A percentile compares a stretch with the other conserved stretches of the same genome.
These are phyloP conservation scores for Phenganax stokvisi DNA, from an alignment of 92 coral and sea anemone genomes.

Conservation along the genomic window DNA sequence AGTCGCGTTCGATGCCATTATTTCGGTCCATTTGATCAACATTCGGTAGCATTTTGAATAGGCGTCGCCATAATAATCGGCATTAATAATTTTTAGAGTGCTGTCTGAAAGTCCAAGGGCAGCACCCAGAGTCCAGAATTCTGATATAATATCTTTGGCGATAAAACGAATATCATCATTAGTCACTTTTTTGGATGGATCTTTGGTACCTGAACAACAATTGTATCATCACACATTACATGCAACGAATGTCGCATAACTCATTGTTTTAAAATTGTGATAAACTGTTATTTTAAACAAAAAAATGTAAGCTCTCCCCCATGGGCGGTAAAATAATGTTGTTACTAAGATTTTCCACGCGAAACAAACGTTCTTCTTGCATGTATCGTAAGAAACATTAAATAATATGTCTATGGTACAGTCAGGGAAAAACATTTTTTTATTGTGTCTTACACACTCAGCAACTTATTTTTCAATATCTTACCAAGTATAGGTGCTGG, in stretches of 20 bases:
- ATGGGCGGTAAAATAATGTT: no score
- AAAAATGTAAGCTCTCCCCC: no score
- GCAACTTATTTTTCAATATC: not conserved
- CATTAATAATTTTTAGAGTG: slow-evolving; percentile 46
- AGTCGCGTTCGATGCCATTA: slow-evolving; percentile 51
- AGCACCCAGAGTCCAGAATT: slow-evolving; percentile 55
- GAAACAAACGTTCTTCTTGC: no score
- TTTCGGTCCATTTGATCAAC: slow-evolving; percentile 53
- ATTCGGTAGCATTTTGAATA: slow-evolving; percentile 52
- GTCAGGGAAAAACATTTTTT: not conserved
- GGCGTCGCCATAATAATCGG: slow-evolving; percentile 46
- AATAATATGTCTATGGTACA: no score
- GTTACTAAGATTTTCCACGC: no score
- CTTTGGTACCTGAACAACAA: slow-evolving; percentile 12
- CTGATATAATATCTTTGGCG: slow-evolving; percentile 50
- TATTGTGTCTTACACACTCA: not conserved
- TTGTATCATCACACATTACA: not conserved
- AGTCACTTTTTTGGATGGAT: not conserved
- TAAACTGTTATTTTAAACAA: not conserved
- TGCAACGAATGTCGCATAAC: not conserved
- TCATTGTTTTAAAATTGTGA: not conserved
- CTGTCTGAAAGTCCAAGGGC: slow-evolving; percentile 53
- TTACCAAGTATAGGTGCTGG: not conserved
- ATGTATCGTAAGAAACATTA: no score
- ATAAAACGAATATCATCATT: slow-evolving; percentile 44